Evolutionary conservation across 2,113 vertebrate genomes (phyloP).

Genomic region (Anguilla japonica): DNA sequence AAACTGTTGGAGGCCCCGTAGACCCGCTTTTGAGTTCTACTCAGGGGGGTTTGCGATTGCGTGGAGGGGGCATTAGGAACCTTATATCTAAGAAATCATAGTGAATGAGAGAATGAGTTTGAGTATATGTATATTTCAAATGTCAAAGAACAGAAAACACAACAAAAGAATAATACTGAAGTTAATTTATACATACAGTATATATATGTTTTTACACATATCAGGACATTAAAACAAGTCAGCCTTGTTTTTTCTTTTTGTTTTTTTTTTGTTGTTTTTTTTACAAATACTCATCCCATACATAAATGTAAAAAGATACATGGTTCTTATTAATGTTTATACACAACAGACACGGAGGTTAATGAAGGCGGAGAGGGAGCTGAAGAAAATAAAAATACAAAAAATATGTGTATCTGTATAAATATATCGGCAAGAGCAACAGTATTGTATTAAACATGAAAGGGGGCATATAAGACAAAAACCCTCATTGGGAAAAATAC

Average conservation of each 20-base stretch:
- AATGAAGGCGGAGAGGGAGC: slow-evolving; percentile 61
- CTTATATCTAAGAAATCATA: background rate
- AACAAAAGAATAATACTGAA: slow-evolving; percentile 81
- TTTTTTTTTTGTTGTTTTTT: slow-evolving; percentile 70
- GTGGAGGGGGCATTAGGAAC: too few species aligned
- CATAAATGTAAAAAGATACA: slow-evolving; percentile 86
- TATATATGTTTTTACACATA: slow-evolving; percentile 76
- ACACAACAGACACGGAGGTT: slow-evolving; percentile 69
- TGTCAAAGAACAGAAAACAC: slow-evolving; percentile 65
- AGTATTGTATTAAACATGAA: slow-evolving; percentile 67
- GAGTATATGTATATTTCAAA: slow-evolving; percentile 51
- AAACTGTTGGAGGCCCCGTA: too few species aligned
- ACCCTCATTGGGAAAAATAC: slow-evolving; percentile 64
- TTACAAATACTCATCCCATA: slow-evolving; percentile 83
- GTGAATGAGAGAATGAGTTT: background rate
- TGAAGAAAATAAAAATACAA: slow-evolving; percentile 62
- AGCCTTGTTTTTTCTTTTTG: slow-evolving; percentile 27
- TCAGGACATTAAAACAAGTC: slow-evolving; percentile 73
- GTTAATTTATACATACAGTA: slow-evolving; percentile 88
- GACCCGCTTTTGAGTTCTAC: too few species aligned
- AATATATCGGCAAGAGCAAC: slow-evolving; percentile 76
- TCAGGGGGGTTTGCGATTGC: too few species aligned
- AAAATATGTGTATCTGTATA: slow-evolving; percentile 80
- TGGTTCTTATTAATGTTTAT: slow-evolving; percentile 61
- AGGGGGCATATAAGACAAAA: slow-evolving; percentile 46